These are phyloP conservation scores for Apostichopus japonicus DNA, from an alignment of 35 echinoderm and acorn worm species.

Conservation along the genomic window DNA sequence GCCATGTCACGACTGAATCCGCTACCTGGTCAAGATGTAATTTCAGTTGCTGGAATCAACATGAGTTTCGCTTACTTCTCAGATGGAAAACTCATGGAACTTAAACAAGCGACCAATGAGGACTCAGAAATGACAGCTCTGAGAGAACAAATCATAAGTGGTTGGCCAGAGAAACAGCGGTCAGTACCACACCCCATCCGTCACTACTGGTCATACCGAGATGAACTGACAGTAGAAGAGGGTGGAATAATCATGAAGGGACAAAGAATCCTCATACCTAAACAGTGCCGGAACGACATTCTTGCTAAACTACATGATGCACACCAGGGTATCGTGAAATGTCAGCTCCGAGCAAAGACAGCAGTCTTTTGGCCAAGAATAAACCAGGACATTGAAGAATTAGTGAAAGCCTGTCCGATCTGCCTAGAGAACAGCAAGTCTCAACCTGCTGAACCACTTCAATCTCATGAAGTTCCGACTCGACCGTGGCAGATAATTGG, in stretches of 20 bases:
- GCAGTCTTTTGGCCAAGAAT: constrained; percentile 64
- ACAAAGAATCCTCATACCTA: background rate
- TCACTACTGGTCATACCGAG: too few species aligned
- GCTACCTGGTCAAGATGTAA: background rate
- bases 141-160: too few species aligned
- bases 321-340: constrained; percentile 69
- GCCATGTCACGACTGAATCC: constrained; percentile 49
- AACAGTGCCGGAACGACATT: constrained; percentile 55
- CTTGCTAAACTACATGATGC: constrained; percentile 65
- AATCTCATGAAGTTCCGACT: background rate
- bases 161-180: too few species aligned
- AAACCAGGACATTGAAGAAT: constrained; percentile 60
- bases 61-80: constrained; percentile 37
- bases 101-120: constrained; percentile 19
- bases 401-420: constrained; percentile 26
- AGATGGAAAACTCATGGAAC: background rate
- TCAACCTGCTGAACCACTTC: background rate
- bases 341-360: constrained; percentile 55
- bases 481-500: background rate
- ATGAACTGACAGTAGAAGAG: too few species aligned
- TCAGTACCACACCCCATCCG: too few species aligned
- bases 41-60: background rate
- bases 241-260: constrained; percentile 53
- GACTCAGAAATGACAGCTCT: background rate
- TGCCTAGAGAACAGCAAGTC: background rate